Percentiles rank a stretch among this genome's conserved stretches.
Conservation (phyloP, 2,888 invertebrate species). For the Chrysolina haemoptera region DNA sequence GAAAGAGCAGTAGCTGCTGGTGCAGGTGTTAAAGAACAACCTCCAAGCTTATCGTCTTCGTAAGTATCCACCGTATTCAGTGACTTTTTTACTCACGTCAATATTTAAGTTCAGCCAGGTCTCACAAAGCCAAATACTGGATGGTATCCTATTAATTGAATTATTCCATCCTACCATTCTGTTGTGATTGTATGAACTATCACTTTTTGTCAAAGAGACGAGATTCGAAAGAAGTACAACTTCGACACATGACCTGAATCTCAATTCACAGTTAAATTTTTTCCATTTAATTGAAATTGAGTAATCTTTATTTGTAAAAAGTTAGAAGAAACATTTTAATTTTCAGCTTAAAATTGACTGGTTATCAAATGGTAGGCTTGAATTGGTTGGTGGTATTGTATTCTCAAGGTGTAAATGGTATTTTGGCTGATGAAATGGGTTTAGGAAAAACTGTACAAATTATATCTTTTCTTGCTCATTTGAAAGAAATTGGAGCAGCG, state of each 20-base stretch:
- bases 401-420: slow-evolving; percentile 91
- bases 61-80: slow-evolving; percentile 62
- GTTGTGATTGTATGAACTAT: no score
- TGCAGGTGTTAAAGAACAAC: slow-evolving; percentile 83
- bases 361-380: slow-evolving; percentile 90
- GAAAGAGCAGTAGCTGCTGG: slow-evolving; percentile 86
- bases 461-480: slow-evolving; percentile 91
- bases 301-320: neutral
- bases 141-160: no score
- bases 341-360: slow-evolving; percentile 81
- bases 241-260: no score
- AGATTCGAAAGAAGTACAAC: no score
- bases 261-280: neutral
- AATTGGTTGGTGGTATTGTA: slow-evolving; percentile 95
- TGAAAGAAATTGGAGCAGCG: slow-evolving; percentile 84
- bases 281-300: neutral
- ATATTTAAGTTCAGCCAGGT: no score
- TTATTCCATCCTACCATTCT: no score
- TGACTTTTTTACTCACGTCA: neutral
- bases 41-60: slow-evolving; percentile 77
- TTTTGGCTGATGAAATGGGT: slow-evolving; percentile 98
- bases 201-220: no score
- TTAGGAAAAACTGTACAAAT: slow-evolving; percentile 95
- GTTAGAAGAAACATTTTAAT: slow-evolving; percentile 13
- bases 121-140: no score